Percentiles rank a stretch among this genome's conserved stretches.
Evolutionary conservation across 1,140 invertebrate species (phyloP).

Genomic region (Drosophila gunungcola): DNA sequence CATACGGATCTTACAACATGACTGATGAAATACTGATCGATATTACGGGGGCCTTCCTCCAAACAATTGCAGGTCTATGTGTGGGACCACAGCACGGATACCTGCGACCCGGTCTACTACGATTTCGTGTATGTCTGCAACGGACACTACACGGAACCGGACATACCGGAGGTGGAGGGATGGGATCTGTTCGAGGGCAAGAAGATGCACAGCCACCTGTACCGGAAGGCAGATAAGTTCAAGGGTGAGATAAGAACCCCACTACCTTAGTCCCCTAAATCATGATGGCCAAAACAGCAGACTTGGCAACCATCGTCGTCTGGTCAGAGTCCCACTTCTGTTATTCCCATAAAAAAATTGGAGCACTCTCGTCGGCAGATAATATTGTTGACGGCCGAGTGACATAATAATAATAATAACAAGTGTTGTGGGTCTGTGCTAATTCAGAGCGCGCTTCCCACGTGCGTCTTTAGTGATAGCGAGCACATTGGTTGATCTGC

Average conservation of each 20-base stretch:
- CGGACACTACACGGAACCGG: conserved; percentile 91
- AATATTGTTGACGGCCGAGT: conserved; percentile 34
- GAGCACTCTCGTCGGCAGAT: conserved; percentile 13
- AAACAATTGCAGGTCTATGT: conserved; percentile 65
- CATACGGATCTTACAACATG: conserved; percentile 1
- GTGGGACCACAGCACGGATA: conserved; percentile 87
- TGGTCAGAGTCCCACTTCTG: conserved; percentile 34
- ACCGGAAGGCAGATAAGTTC: conserved; percentile 91
- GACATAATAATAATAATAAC: conserved; percentile 34
- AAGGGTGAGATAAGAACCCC: conserved; percentile 74
- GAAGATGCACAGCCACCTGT: conserved; percentile 94
- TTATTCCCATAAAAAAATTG: conserved; percentile 47
- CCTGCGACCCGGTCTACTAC: conserved; percentile 86
- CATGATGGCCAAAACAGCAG: conserved; percentile 4
- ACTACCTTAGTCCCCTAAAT: background rate
- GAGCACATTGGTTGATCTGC: background rate
- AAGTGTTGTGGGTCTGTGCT: conserved; percentile 8
- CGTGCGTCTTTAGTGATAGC: conserved; percentile 39
- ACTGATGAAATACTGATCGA: conserved; percentile 6
- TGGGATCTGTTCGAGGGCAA: conserved; percentile 89
- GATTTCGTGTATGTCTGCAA: conserved; percentile 95
- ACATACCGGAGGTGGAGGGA: conserved; percentile 87
- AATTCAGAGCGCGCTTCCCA: conserved; percentile 12
- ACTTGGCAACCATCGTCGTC: conserved; percentile 13
- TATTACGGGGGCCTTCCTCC: conserved; percentile 8